phyloP scores from a whole-genome alignment of 2,113 vertebrate genomes.

The Lagopus leucura region DNA sequence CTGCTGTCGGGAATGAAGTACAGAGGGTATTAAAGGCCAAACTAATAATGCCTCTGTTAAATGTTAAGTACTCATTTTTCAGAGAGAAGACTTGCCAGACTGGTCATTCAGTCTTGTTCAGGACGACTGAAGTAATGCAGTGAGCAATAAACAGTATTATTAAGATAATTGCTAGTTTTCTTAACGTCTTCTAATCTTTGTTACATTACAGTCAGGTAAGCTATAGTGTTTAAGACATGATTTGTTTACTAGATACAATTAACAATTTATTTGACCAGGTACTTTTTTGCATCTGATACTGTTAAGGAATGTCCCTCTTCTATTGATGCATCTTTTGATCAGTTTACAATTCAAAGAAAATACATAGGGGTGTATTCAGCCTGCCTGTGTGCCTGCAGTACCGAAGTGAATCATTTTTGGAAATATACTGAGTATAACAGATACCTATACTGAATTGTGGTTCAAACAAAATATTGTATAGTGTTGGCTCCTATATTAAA shows the following conservation, averaged over 20 bases:
- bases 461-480: not conserved
- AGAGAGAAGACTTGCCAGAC: constrained; percentile 18
- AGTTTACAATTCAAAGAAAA: not conserved
- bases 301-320: not conserved
- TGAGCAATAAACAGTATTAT: constrained; percentile 28
- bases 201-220: not conserved
- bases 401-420: not conserved
- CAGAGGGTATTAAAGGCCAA: constrained; percentile 48
- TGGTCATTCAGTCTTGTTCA: constrained; percentile 27
- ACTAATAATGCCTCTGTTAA: constrained; percentile 57
- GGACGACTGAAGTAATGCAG: not conserved
- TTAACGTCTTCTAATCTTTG: not conserved
- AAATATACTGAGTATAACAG: not conserved
- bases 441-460: not conserved
- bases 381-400: not conserved
- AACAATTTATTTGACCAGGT: not conserved
- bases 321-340: not conserved
- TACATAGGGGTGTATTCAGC: not conserved
- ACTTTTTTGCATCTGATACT: not conserved
- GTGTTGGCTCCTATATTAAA: not conserved
- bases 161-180: not conserved
- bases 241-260: not conserved
- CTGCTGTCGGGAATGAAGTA: constrained; percentile 33
- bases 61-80: constrained; percentile 36
- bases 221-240: not conserved